Evolutionary conservation across 2,888 invertebrate species (phyloP).

Genomic region (Frankliniella fusca): DNA sequence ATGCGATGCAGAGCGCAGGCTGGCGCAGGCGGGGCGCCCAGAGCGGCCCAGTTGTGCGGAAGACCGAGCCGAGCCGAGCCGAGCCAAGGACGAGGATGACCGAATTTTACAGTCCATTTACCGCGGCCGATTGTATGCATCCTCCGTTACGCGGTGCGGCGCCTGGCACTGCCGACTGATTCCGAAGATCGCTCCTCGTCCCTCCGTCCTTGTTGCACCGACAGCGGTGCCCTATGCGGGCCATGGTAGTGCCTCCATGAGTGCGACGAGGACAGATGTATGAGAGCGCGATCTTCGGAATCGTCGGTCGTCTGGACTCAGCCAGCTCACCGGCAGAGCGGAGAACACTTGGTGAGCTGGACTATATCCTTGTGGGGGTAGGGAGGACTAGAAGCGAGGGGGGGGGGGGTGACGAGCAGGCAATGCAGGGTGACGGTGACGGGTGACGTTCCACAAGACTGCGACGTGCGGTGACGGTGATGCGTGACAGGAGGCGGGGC

Average conservation of each 20-base stretch:
- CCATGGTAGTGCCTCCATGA: no score
- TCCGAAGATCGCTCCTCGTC: no score
- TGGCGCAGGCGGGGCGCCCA: not conserved
- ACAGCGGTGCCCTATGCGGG: no score
- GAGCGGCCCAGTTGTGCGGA: not conserved
- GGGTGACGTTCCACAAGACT: not conserved
- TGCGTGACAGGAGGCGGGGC: not conserved
- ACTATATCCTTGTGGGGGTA: not conserved
- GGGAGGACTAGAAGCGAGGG: not conserved
- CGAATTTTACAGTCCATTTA: constrained; percentile 12
- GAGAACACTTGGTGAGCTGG: no score
- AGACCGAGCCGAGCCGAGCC: no score
- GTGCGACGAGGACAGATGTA: no score
- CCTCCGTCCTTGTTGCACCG: no score
- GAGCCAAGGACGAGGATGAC: not conserved
- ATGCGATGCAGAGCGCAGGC: not conserved
- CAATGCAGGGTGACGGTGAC: not conserved
- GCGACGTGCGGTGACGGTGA: not conserved
- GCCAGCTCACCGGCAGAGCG: no score
- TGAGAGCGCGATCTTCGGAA: no score
- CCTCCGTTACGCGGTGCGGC: no score
- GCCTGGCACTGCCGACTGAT: no score
- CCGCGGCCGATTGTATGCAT: not conserved
- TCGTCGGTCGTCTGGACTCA: no score
- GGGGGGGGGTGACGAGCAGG: not conserved